Evolutionary conservation across 2,888 invertebrate genomes (phyloP).

Genomic region (Ornithoptera priamus): DNA sequence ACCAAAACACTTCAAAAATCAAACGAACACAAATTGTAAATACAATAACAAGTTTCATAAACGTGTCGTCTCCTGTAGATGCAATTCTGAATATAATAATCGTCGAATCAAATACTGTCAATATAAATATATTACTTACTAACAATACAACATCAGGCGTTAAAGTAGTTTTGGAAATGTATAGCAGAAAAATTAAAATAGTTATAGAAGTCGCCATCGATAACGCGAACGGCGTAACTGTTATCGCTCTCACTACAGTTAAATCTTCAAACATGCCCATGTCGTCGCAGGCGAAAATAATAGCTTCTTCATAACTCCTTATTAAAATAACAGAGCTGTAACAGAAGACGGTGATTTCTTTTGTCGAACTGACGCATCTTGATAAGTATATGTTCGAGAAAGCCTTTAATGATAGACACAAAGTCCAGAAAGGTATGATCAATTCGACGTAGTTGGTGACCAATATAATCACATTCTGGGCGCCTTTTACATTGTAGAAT

Average conservation of each 20-base stretch:
- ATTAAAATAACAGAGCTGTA: slow-evolving; percentile 2
- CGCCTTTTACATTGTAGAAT: not conserved
- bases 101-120: slow-evolving; percentile 1
- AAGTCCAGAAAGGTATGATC: slow-evolving; percentile 5
- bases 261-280: not conserved
- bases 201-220: not conserved
- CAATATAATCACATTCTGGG: not conserved
- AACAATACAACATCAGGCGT: not conserved
- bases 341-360: slow-evolving; percentile 11
- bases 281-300: not conserved
- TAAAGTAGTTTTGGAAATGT: not conserved
- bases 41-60: not conserved
- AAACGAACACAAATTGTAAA: slow-evolving; percentile 1
- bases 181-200: not conserved
- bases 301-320: not conserved
- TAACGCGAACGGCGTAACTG: slow-evolving; percentile 1
- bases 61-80: not conserved
- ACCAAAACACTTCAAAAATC: slow-evolving; percentile 10
- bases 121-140: slow-evolving; percentile 2
- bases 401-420: not conserved
- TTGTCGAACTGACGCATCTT: slow-evolving; percentile 1
- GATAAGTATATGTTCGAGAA: not conserved
- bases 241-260: slow-evolving; percentile 2
- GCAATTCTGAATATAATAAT: slow-evolving; percentile 1
- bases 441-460: not conserved